Conservation (phyloP, 2,797 vertebrate species). For the Myotis planiceps region DNA sequence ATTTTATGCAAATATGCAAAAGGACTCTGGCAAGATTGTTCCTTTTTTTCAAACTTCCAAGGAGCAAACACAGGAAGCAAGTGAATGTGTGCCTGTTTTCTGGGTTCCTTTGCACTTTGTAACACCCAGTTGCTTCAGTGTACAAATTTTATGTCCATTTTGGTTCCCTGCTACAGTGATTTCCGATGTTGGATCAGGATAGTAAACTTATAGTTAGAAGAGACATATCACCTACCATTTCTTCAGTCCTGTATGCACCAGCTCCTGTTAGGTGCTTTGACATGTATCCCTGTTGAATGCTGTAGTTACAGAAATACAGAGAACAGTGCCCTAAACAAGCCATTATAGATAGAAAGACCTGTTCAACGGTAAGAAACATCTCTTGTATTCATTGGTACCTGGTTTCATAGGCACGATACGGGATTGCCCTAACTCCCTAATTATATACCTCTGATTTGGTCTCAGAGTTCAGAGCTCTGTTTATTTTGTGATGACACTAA, state of each 20-base stretch:
- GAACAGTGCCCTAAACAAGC: not conserved
- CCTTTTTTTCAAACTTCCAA: not conserved
- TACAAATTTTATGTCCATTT: not conserved
- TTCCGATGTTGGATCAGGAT: slow-evolving; percentile 10
- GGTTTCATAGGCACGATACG: not conserved
- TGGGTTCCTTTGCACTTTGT: not conserved
- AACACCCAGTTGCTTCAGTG: not conserved
- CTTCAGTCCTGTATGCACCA: not conserved
- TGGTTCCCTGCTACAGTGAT: not conserved
- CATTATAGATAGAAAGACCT: slow-evolving; percentile 12
- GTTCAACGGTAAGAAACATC: not conserved
- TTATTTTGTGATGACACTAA: slow-evolving; percentile 17
- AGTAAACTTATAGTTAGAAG: not conserved
- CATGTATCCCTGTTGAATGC: not conserved
- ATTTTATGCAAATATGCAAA: not conserved
- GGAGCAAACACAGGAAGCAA: slow-evolving; percentile 42
- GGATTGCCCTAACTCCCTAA: not conserved
- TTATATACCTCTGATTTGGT: not conserved
- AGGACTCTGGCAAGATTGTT: not conserved
- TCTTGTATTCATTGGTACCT: slow-evolving; percentile 15
- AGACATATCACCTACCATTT: slow-evolving; percentile 28
- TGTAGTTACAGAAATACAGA: not conserved
- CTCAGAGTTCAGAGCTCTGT: not conserved
- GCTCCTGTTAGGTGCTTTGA: not conserved
- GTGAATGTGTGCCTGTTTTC: not conserved